Base-by-base conservation (phyloP, 2,113 vertebrate genomes). In the Nibea albiflora region DNA sequence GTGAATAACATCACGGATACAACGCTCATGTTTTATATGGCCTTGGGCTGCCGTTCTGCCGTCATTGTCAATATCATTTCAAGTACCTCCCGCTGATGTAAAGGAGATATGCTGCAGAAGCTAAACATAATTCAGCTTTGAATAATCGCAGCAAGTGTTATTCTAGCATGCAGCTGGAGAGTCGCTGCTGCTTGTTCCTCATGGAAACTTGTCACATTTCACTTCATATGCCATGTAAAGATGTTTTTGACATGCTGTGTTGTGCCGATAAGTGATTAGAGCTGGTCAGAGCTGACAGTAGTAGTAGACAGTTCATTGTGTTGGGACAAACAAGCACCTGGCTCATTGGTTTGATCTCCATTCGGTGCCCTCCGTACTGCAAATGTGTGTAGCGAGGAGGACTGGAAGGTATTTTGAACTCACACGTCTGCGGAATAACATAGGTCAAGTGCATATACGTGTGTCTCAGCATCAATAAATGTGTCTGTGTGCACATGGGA, bases 361-460 rank as follows among this genome's bases (percentile, higher is more conserved):
- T 1, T 24, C 28, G 24, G 53, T 31, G 58, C 16, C 57, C 49
- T 24, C 1, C 4, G 6, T 52, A 35, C 35, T 75, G 60, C 12
- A 15, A 52, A 26, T 68, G 31, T 56, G 64, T 74, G 24, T 5
- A 26, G 28, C 57, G 17, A 11, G 31, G 52, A 31, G 71, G 17
- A 65, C 15, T 28, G 24, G 5, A n/a, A 66, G n/a, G 8, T 64
- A 26, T 61, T 67, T 44, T 14, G 42, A 52, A 65, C n/a, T 53
- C 72, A 58, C 28, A 22, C 39, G 54, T 63, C 46, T 20, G 73
- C 44, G 28, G 49, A 46, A 49, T 47, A 70, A 60, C 70, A 42
- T 53, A 61, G 81, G 71, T 85, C 70, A 81, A 71, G 74, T 52
- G 44, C 20, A 57, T 22, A 1, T 62, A 28, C 22, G 31, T 62